Base-by-base conservation (phyloP, 1,140 invertebrate genomes). In the Drosophila pandora region DNA sequence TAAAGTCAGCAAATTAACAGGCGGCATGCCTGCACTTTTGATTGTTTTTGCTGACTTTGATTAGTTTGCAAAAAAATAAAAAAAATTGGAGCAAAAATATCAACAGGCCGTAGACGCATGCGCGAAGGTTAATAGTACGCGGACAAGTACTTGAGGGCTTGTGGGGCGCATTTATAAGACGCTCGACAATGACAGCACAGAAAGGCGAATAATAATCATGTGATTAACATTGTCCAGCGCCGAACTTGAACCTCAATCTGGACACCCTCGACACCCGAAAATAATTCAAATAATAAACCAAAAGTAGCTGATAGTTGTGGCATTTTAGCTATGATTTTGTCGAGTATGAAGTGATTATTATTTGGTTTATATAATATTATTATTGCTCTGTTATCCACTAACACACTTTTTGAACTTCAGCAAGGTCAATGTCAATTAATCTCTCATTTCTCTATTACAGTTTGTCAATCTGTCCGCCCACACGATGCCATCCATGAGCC, bases 401-500 rank as follows among this genome's bases (percentile, higher is more conserved):
- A 81, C 52, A 77, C 48, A 75, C 28, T 78, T 82, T 69, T 76
- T 76, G 70, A 82, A 83, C 82, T 82, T 78, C 58, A 47, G 21
- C 83, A 87, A 87, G 82, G 82, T 87, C 75, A 83, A 54, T 79
- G 68, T 43, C 83, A 87, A 79, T 88, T 87, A 89, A 83, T 79
- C 8, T 41, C 17, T 73, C 45, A 39, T 59, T 58, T 82, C 54
- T 60, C 48, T 70, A 59, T 93, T 93, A 68, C 80, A 94, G 93
- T 74, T 94, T 50, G 80, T 93, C 39, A 91, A 91, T 32, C 90
- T 93, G 60, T 91, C 93, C 30, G 90, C 93, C 48, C 93, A 93
- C 59, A 93, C 93, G 21, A 89, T 93, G 79, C 93, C 93, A 13
- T 92, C 93, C 3, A 92, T 93, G 91, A 92, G 91, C 70, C 68